Conservation (phyloP, 2,113 vertebrate species). For the Epinephelus cyanopodus region DNA sequence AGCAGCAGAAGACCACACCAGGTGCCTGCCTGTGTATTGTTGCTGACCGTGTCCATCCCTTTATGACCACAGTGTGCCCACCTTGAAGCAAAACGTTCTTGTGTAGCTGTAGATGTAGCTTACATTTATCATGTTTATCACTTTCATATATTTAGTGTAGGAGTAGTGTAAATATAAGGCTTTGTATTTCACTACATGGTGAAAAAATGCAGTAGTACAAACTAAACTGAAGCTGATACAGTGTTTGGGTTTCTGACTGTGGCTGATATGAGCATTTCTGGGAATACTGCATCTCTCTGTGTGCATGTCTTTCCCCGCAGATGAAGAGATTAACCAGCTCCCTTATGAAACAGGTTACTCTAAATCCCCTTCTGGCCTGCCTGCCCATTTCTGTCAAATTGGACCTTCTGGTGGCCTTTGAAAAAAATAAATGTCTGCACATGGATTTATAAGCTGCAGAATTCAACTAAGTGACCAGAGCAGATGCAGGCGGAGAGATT, state of each 20-base stretch:
- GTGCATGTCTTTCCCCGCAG: conserved; percentile 21
- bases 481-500: not conserved
- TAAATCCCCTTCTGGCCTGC: conserved; percentile 57
- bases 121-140: not conserved
- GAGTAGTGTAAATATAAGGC: not conserved
- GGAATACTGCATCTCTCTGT: not conserved
- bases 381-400: conserved; percentile 27
- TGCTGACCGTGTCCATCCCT: too few relatives aligned
- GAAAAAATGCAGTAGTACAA: not conserved
- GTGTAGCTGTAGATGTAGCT: not conserved
- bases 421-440: not conserved
- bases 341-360: conserved; percentile 46
- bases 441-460: conserved; percentile 4
- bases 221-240: not conserved
- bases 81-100: too few relatives aligned
- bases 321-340: conserved; percentile 54
- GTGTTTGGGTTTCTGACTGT: not conserved
- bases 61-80: too few relatives aligned
- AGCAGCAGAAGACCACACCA: too few relatives aligned
- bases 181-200: not conserved
- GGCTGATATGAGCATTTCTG: not conserved
- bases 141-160: not conserved
- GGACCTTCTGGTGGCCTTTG: conserved; percentile 24
- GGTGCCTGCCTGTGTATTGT: too few relatives aligned
- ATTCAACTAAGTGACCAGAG: not conserved